A percentile compares a stretch with the other conserved stretches of the same genome.
These are phyloP conservation scores for Chamaetylas fuelleborni DNA, from an alignment of 2,113 vertebrate genomes.

Conservation along the genomic window DNA sequence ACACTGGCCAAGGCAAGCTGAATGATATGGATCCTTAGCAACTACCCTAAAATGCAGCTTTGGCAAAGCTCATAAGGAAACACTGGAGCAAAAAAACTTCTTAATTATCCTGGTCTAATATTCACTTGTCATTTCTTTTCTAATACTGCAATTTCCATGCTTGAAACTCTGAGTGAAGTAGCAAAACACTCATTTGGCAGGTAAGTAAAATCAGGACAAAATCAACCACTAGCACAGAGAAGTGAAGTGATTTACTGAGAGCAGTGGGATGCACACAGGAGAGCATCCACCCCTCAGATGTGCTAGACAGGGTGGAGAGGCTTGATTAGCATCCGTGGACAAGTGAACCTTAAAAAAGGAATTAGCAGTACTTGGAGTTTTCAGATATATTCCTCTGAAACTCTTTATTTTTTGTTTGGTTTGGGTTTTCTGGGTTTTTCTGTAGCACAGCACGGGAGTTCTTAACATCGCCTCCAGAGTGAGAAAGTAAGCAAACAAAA, in stretches of 20 bases:
- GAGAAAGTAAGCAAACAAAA: neutral
- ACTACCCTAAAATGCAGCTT: neutral
- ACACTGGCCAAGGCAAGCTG: neutral
- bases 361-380: neutral
- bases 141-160: neutral
- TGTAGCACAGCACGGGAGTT: fast-evolving
- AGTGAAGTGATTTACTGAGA: neutral
- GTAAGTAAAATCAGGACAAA: neutral
- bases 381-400: neutral
- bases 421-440: neutral
- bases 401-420: neutral
- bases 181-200: neutral
- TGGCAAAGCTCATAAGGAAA: neutral
- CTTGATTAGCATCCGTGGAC: neutral
- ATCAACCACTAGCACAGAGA: neutral
- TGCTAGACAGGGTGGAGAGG: neutral
- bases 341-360: neutral
- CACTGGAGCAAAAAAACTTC: neutral
- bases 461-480: neutral
- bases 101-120: neutral
- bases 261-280: neutral
- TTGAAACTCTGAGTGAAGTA: neutral
- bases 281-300: neutral
- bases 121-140: neutral
- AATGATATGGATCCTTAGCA: neutral